phyloP scores from a whole-genome alignment of 1,140 invertebrate species.

The Solen grandis region DNA sequence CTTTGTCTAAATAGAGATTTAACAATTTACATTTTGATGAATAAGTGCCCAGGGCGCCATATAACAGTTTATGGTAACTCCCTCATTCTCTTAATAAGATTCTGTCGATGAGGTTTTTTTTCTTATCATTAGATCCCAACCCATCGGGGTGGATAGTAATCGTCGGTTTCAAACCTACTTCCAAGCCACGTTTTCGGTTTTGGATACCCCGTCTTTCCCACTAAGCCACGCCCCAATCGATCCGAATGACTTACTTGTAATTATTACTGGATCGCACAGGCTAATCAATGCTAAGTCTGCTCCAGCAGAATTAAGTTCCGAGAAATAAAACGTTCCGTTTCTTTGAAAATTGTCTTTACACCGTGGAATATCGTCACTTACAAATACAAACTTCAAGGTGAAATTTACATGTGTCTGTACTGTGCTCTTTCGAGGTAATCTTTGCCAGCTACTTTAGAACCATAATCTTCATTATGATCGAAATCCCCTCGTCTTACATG shows the following conservation, averaged over 20 bases:
- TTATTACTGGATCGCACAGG: constrained; percentile 60
- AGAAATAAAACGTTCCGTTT: background rate
- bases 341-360: constrained; percentile 1
- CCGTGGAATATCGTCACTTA: constrained; percentile 22
- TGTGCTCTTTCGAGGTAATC: constrained; percentile 15
- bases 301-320: background rate
- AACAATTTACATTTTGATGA: too few relatives aligned
- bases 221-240: constrained; percentile 66
- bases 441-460: constrained; percentile 1
- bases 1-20: too few relatives aligned
- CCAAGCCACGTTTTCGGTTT: constrained; percentile 13
- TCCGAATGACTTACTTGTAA: constrained; percentile 63
- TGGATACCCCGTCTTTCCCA: constrained; percentile 57
- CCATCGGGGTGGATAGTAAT: constrained; percentile 63
- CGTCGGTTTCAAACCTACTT: constrained; percentile 19
- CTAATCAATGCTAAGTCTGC: constrained; percentile 71
- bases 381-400: background rate
- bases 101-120: too few relatives aligned
- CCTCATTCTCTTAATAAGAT: too few relatives aligned
- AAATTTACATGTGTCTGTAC: constrained; percentile 1
- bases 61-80: too few relatives aligned
- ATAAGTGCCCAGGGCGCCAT: too few relatives aligned
- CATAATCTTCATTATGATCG: too few relatives aligned
- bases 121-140: too few relatives aligned
- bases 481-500: constrained; percentile 50